Evolutionary conservation across 2,888 invertebrate species (phyloP).

Genomic region (Halictus quadricinctus): DNA sequence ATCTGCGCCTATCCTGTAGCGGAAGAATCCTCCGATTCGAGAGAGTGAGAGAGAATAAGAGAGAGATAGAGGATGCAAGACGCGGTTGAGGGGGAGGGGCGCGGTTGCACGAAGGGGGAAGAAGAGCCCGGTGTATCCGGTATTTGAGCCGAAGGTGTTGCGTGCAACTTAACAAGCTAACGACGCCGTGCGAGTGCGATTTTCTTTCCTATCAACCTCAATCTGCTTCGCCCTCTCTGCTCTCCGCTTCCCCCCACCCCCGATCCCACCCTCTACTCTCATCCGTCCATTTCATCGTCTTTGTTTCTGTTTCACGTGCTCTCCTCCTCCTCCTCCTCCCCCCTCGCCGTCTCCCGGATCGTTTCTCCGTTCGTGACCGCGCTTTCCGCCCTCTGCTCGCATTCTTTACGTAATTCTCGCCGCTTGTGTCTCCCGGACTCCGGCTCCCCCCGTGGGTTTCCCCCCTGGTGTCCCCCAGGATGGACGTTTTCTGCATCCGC

Average conservation of each 20-base stretch:
- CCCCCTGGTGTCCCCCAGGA: background rate
- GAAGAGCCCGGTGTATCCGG: conserved; percentile 79
- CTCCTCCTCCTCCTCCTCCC: background rate
- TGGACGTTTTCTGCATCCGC: conserved; percentile 24
- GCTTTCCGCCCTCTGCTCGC: conserved; percentile 31
- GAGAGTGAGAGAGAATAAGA: background rate
- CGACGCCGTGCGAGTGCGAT: conserved; percentile 82
- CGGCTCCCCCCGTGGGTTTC: background rate
- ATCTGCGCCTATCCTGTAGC: background rate
- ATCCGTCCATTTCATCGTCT: conserved; percentile 25
- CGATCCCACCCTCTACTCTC: conserved; percentile 31
- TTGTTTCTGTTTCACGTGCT: conserved; percentile 15
- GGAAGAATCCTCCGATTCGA: background rate
- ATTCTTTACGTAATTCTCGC: conserved; percentile 49
- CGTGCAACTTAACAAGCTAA: conserved; percentile 83
- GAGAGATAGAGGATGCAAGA: background rate
- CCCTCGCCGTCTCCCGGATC: conserved; percentile 11
- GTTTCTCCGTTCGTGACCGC: conserved; percentile 47
- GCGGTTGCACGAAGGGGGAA: conserved; percentile 53
- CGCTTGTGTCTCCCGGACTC: background rate
- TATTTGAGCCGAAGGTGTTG: conserved; percentile 82
- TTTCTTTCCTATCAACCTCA: conserved; percentile 82
- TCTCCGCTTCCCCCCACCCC: conserved; percentile 19
- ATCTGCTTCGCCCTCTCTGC: conserved; percentile 77
- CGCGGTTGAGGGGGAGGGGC: conserved; percentile 8